Evolutionary conservation across 2,888 invertebrate species (phyloP).

Genomic region (Drosophila monieri): DNA sequence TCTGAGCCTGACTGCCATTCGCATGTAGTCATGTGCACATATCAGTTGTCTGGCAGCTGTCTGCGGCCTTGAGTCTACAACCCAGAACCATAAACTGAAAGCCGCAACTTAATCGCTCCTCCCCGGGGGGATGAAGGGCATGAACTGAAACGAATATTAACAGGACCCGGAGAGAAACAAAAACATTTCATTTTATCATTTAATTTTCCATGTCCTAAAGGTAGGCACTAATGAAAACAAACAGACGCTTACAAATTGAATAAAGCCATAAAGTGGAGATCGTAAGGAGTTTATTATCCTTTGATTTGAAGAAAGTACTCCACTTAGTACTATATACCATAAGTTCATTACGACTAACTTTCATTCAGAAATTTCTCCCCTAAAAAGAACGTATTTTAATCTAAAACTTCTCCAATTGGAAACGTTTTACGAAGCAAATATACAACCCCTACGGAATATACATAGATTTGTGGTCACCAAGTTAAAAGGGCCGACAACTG

Average conservation of each 20-base stretch:
- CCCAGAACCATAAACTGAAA: slow-evolving; percentile 62
- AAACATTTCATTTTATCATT: slow-evolving; percentile 44
- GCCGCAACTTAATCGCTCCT: slow-evolving; percentile 72
- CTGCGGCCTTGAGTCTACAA: slow-evolving; percentile 73
- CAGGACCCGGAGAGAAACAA: slow-evolving; percentile 30
- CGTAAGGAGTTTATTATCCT: background rate
- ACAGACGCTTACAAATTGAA: slow-evolving; percentile 12
- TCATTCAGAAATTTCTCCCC: slow-evolving; percentile 14
- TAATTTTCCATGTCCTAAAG: slow-evolving; percentile 49
- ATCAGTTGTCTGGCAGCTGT: slow-evolving; percentile 82
- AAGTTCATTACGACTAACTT: background rate
- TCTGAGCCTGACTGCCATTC: slow-evolving; percentile 46
- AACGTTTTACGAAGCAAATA: slow-evolving; percentile 25
- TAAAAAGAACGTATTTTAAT: slow-evolving; percentile 14
- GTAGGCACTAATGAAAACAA: slow-evolving; percentile 26
- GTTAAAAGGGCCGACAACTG: slow-evolving; percentile 58
- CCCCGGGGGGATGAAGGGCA: slow-evolving; percentile 33
- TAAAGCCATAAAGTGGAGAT: slow-evolving; percentile 11
- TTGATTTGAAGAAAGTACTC: background rate
- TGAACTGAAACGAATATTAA: slow-evolving; percentile 27
- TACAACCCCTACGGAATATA: slow-evolving; percentile 12
- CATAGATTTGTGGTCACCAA: slow-evolving; percentile 49
- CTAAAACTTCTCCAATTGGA: slow-evolving; percentile 32
- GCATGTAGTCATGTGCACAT: slow-evolving; percentile 76
- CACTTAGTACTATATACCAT: no score